Conservation (phyloP, 2,113 vertebrate species). For the Castor canadensis region DNA sequence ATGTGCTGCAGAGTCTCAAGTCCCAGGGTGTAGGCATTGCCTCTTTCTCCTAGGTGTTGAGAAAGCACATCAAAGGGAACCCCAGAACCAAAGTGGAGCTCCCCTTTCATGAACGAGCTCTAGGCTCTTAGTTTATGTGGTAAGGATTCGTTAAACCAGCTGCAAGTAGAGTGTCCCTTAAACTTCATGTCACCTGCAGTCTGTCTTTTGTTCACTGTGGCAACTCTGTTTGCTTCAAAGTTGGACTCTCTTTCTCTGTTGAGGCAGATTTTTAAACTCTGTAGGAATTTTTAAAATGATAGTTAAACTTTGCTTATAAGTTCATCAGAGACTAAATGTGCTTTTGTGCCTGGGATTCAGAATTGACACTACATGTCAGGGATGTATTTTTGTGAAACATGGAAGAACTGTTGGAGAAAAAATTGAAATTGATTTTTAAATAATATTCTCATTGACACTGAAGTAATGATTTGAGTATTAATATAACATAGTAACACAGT, state of each 20-base stretch:
- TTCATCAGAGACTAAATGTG: background rate
- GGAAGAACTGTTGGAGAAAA: background rate
- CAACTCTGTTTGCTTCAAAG: background rate
- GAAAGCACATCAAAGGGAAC: background rate
- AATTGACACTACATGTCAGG: background rate
- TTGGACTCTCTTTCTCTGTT: background rate
- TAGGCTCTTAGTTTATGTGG: background rate
- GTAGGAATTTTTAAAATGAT: background rate
- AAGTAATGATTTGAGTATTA: background rate
- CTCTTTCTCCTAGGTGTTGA: background rate
- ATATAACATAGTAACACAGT: background rate
- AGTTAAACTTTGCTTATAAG: background rate
- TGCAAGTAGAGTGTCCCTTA: background rate
- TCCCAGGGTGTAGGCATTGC: background rate
- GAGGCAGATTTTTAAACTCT: background rate
- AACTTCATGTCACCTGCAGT: background rate
- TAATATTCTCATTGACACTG: background rate
- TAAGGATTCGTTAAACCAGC: background rate
- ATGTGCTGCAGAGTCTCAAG: background rate
- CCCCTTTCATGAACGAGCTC: background rate
- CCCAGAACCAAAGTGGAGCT: background rate
- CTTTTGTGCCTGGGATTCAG: slow-evolving; percentile 16
- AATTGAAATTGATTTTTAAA: background rate
- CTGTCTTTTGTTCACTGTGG: background rate
- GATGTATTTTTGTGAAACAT: background rate